Percentiles rank a stretch among this genome's conserved stretches.
Evolutionary conservation across 2,113 vertebrate genomes (phyloP).

Genomic region (Peromyscus polionotus): DNA sequence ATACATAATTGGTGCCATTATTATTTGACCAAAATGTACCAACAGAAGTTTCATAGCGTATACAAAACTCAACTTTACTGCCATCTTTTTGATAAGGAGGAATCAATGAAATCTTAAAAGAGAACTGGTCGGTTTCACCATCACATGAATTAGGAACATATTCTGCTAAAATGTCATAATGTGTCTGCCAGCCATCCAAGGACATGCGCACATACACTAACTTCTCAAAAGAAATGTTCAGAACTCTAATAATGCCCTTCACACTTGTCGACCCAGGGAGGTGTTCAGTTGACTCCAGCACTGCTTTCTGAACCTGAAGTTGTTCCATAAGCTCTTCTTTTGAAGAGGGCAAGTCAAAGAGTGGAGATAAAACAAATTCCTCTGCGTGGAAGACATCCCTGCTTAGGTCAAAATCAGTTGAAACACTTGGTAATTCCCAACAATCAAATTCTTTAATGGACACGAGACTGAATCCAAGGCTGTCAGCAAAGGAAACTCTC

Average conservation of each 20-base stretch:
- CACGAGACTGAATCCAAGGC: constrained; percentile 96
- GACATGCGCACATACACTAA: constrained; percentile 92
- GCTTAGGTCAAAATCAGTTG: constrained; percentile 73
- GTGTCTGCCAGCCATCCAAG: constrained; percentile 92
- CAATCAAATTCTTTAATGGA: constrained; percentile 96
- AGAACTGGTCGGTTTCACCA: constrained; percentile 94
- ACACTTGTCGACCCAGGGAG: constrained; percentile 91
- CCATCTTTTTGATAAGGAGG: constrained; percentile 92
- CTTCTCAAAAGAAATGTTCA: constrained; percentile 95
- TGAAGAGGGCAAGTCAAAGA: constrained; percentile 91
- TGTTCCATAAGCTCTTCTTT: constrained; percentile 91
- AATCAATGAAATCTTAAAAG: constrained; percentile 92
- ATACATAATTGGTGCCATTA: constrained; percentile 92
- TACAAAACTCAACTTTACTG: constrained; percentile 94
- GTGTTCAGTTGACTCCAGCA: constrained; percentile 92
- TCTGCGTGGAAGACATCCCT: constrained; percentile 85
- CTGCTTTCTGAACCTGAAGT: constrained; percentile 91
- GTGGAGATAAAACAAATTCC: constrained; percentile 91
- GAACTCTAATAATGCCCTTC: constrained; percentile 93
- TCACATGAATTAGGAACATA: constrained; percentile 96
- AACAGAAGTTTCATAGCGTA: constrained; percentile 93
- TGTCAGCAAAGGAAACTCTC: constrained; percentile 98
- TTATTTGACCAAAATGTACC: constrained; percentile 98
- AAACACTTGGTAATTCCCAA: constrained; percentile 85
- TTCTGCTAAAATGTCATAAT: constrained; percentile 94